These are phyloP conservation scores for Ageneiosus marmoratus DNA, from an alignment of 2,113 vertebrate species.

Conservation along the genomic window DNA sequence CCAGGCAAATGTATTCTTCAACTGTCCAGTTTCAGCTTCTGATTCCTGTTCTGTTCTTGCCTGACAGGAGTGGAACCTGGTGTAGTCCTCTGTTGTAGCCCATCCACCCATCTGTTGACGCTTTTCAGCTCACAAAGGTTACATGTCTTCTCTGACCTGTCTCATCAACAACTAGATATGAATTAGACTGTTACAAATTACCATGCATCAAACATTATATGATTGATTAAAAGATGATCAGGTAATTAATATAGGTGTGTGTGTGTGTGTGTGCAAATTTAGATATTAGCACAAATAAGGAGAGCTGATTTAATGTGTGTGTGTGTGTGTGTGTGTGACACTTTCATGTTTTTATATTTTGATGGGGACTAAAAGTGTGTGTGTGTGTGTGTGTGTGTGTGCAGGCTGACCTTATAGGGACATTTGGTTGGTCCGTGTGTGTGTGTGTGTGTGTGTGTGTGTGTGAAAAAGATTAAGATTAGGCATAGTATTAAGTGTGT, in stretches of 20 bases:
- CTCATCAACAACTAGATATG: neutral
- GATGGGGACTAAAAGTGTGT: too few relatives aligned
- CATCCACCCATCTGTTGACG: neutral
- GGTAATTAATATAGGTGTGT: neutral
- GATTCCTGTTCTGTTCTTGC: neutral
- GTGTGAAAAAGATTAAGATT: neutral
- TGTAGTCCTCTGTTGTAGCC: neutral
- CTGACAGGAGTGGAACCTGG: neutral
- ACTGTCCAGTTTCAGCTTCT: neutral
- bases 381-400: too few relatives aligned
- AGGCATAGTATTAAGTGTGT: slow-evolving; percentile 24
- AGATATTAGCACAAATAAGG: neutral
- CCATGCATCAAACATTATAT: neutral
- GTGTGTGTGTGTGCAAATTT: neutral
- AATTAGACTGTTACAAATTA: neutral
- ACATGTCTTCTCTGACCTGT: neutral
- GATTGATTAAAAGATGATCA: neutral
- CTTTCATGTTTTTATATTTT: neutral
- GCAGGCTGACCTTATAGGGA: too few relatives aligned
- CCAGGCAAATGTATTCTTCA: neutral
- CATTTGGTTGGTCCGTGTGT: too few relatives aligned
- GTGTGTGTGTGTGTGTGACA: too few relatives aligned
- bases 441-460: slow-evolving; percentile 53
- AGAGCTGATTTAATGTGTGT: neutral
- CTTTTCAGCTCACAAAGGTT: neutral